These are phyloP conservation scores for Mus minutoides DNA, from an alignment of 2,797 vertebrate species.

Conservation along the genomic window DNA sequence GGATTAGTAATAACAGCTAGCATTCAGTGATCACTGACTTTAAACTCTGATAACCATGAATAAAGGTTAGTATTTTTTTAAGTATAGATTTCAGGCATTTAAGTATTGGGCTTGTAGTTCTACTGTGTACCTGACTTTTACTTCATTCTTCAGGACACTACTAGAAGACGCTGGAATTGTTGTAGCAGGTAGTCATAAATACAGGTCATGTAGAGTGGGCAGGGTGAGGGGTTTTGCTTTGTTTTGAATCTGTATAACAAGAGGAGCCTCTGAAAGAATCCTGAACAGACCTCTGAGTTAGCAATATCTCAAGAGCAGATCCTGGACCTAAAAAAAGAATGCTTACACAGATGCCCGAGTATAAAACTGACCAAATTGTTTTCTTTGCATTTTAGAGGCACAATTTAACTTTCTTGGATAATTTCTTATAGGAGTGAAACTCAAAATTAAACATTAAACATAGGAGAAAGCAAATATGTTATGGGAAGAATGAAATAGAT, in stretches of 20 bases:
- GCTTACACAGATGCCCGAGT: neutral
- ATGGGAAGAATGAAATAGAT: conserved; percentile 6
- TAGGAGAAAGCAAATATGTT: conserved; percentile 34
- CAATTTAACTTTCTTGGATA: conserved; percentile 8
- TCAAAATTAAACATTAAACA: conserved; percentile 2
- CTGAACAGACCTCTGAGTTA: neutral
- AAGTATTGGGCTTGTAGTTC: neutral
- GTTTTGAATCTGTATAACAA: neutral
- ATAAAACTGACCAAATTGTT: conserved; percentile 16
- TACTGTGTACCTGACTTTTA: conserved; percentile 19
- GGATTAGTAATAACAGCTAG: neutral
- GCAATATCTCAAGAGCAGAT: neutral
- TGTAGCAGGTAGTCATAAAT: conserved; percentile 4
- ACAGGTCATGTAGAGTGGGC: neutral
- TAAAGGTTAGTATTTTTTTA: neutral
- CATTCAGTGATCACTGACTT: neutral
- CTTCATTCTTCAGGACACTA: neutral
- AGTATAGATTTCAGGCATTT: neutral
- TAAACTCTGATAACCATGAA: neutral
- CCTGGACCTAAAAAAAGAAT: neutral
- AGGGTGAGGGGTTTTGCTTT: neutral
- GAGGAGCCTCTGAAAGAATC: neutral
- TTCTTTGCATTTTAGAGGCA: conserved; percentile 34
- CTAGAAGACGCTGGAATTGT: neutral
- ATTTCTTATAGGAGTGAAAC: neutral